phyloP scores from a whole-genome alignment of 92 coral and sea anemone species.

The Ricordea florida region DNA sequence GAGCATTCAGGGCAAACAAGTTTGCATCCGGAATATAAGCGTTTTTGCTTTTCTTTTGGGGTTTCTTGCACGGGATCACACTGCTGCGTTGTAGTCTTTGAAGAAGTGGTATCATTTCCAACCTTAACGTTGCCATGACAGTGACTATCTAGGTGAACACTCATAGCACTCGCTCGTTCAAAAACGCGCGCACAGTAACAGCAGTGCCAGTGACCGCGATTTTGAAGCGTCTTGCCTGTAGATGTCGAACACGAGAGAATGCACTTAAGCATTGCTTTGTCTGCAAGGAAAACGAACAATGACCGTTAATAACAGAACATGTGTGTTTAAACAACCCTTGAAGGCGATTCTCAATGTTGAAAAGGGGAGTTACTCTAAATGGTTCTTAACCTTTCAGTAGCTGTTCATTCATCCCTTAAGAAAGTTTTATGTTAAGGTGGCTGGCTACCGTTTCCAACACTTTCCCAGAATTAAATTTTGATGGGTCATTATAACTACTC shows the following conservation, averaged over 20 bases:
- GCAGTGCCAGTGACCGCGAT: slow-evolving; percentile 48
- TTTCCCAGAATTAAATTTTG: too few species aligned
- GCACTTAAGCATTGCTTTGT: slow-evolving; percentile 26
- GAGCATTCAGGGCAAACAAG: slow-evolving; percentile 21
- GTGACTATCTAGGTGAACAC: slow-evolving; percentile 21
- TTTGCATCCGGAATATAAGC: neutral
- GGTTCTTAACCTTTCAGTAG: too few species aligned
- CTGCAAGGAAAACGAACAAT: too few species aligned
- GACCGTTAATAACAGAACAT: too few species aligned
- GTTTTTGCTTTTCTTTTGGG: too few species aligned
- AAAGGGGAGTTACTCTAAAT: too few species aligned
- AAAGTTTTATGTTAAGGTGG: too few species aligned
- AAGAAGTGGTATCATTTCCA: neutral
- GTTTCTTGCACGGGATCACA: neutral
- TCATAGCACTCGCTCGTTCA: neutral
- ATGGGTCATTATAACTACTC: too few species aligned
- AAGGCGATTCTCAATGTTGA: too few species aligned
- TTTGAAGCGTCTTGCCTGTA: neutral
- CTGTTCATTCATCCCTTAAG: too few species aligned
- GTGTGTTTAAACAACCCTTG: too few species aligned
- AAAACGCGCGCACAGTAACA: slow-evolving; percentile 5
- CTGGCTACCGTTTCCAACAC: too few species aligned
- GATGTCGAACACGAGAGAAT: neutral
- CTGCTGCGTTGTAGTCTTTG: neutral
- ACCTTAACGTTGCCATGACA: neutral